Evolutionary conservation across 2,113 vertebrate species (phyloP).

Genomic region (Paraplagusia blochii): DNA sequence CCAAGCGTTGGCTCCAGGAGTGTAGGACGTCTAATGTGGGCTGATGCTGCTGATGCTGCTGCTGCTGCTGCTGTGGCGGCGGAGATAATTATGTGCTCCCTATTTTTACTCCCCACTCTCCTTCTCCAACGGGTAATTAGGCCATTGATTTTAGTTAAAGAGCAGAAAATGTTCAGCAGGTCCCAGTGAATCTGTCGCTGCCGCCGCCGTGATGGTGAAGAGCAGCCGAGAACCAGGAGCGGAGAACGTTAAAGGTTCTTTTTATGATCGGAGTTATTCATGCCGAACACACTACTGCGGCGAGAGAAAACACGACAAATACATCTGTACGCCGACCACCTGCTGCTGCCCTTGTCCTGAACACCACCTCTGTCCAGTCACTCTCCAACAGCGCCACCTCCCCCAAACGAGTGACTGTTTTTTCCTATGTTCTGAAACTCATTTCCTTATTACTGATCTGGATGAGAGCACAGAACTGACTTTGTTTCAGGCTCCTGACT

Average conservation of each 20-base stretch:
- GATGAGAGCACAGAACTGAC: slow-evolving; percentile 43
- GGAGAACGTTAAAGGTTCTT: no score
- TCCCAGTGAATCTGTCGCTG: background rate
- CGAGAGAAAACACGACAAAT: background rate
- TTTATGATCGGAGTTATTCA: no score
- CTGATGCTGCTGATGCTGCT: no score
- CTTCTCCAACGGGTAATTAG: slow-evolving; percentile 25
- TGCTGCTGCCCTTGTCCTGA: background rate
- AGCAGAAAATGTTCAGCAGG: slow-evolving; percentile 13
- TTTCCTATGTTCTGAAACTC: slow-evolving; percentile 65
- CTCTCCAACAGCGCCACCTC: slow-evolving; percentile 15
- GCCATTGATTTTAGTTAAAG: slow-evolving; percentile 36
- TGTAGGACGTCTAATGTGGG: no score
- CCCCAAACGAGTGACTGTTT: slow-evolving; percentile 67
- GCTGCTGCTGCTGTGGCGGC: background rate
- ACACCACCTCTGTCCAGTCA: no score
- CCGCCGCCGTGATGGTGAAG: background rate
- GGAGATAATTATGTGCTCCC: slow-evolving; percentile 8
- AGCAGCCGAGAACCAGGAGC: background rate
- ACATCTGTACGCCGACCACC: background rate
- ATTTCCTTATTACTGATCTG: slow-evolving; percentile 47
- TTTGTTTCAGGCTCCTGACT: slow-evolving; percentile 26
- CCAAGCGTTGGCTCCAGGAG: no score
- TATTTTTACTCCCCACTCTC: background rate
- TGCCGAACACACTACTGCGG: no score